Percentiles rank a stretch among this genome's conserved stretches.
Conservation (phyloP, 2,888 invertebrate genomes). For the Meteorus cinctellus region DNA sequence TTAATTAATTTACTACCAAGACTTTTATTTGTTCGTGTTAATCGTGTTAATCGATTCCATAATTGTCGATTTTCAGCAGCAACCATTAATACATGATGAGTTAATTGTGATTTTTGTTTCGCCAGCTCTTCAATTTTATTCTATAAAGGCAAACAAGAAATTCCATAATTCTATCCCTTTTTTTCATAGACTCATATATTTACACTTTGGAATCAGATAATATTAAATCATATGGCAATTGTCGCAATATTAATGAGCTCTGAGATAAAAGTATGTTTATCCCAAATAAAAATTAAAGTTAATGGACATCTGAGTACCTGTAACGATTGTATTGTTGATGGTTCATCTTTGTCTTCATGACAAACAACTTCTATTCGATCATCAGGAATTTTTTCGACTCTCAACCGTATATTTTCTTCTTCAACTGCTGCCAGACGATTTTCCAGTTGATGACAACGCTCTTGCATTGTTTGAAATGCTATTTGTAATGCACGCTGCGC, state of each 20-base stretch:
- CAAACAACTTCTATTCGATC: neutral
- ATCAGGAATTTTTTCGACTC: slow-evolving; percentile 69
- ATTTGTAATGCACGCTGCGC: slow-evolving; percentile 80
- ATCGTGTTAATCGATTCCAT: slow-evolving; percentile 82
- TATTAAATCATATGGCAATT: too few species aligned
- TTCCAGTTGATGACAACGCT: slow-evolving; percentile 85
- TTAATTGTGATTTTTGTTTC: slow-evolving; percentile 84
- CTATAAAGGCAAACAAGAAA: slow-evolving; percentile 67
- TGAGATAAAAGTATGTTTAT: too few species aligned
- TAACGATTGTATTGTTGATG: slow-evolving; percentile 32
- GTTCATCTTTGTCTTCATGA: slow-evolving; percentile 17
- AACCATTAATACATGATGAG: slow-evolving; percentile 87
- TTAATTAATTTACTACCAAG: slow-evolving; percentile 75
- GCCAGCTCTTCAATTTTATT: slow-evolving; percentile 81
- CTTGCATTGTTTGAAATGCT: slow-evolving; percentile 87
- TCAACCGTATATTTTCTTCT: slow-evolving; percentile 83
- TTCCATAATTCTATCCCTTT: too few species aligned
- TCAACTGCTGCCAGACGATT: slow-evolving; percentile 81
- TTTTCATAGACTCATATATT: too few species aligned
- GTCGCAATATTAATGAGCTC: too few species aligned
- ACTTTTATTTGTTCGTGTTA: slow-evolving; percentile 78
- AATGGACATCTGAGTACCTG: slow-evolving; percentile 21
- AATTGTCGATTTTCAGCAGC: slow-evolving; percentile 86
- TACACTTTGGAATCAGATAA: too few species aligned
- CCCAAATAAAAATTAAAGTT: too few species aligned